Conservation (phyloP, 2,797 vertebrate genomes). For the Aythya fuligula region DNA sequence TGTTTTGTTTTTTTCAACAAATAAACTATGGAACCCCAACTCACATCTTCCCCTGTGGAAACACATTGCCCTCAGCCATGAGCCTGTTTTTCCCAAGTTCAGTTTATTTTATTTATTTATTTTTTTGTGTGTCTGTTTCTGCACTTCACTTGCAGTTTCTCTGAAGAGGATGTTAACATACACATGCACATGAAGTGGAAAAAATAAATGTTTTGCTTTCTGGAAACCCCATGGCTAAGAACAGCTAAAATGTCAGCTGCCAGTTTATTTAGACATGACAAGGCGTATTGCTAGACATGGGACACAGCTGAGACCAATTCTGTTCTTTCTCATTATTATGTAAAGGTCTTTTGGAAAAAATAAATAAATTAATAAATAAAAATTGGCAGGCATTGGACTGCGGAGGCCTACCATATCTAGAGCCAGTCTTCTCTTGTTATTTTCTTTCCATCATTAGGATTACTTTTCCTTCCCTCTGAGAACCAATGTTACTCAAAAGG, state of each 20-base stretch:
- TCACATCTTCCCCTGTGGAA: not conserved
- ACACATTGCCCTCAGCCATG: not conserved
- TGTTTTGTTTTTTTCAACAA: conserved; percentile 28
- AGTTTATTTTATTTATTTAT: not conserved
- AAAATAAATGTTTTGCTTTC: conserved; percentile 24
- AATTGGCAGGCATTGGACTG: not conserved
- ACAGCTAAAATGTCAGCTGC: conserved; percentile 34
- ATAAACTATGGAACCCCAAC: not conserved
- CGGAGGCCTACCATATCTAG: not conserved
- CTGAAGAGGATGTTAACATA: not conserved
- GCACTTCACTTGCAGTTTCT: not conserved
- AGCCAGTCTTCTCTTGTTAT: not conserved
- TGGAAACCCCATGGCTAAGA: conserved; percentile 19
- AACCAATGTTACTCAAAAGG: not conserved
- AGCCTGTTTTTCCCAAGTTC: not conserved
- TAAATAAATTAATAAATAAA: not conserved
- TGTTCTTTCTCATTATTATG: not conserved
- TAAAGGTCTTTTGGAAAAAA: conserved; percentile 25
- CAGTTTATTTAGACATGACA: conserved; percentile 49
- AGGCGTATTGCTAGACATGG: not conserved
- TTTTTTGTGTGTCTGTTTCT: conserved; percentile 32
- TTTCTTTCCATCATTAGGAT: not conserved
- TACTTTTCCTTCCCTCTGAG: not conserved
- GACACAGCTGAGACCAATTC: conserved; percentile 41
- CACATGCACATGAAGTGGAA: not conserved